Evolutionary conservation across 1,140 invertebrate species (phyloP), one percentile per base, ranked within the genome.

Genomic region (Pseudobourletiella spinata): DNA sequence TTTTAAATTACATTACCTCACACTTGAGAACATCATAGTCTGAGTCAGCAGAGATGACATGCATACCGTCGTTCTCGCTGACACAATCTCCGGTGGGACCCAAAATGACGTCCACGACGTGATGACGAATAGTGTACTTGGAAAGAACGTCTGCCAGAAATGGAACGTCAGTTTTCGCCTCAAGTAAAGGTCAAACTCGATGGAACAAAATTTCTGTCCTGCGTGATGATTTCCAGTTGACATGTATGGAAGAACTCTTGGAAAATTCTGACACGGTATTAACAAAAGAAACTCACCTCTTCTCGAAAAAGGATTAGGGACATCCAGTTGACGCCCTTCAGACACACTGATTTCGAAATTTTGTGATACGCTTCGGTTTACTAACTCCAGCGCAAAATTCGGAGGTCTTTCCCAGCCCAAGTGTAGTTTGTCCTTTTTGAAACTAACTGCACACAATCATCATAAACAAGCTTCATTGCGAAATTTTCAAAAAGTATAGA

Each of bases 1-100:
- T 48, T 15, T 8, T 48, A 6, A n/a, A 25, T 48, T 11, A 48
- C 54, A 65, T 62, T 71, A 82, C 80, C 81, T 80, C 50, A 83
- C 80, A 24, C 80, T 80, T 68, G 82, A 80, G 69, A 83, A 82
- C 81, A 83, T 83, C 50, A 81, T 81, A 70, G 82, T 79, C 2
- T 83, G 71, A 2, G 81, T 82, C 2, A 83, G 75, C 3, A 84
- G 72, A 1, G 81, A 83, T 8, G 81, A 83, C 29, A 83, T 81
- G 1, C 82, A 74, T 11, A 83, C 71, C 15, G 22, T 51, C 24
- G 28, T 51, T 26, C 48, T 24, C 15, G 48, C 48, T 8, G 48
- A 14, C 25, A 51, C 48, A 6, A 26, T 51, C 16, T 24, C 24
- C 14, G 48, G 48, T 14, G 48, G 48, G 8, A 51, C 48, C 48